Percentiles rank a stretch among this genome's conserved stretches.
Conservation (phyloP, 53 echinoderm and acorn worm genomes). For the Luidia sarsii region DNA sequence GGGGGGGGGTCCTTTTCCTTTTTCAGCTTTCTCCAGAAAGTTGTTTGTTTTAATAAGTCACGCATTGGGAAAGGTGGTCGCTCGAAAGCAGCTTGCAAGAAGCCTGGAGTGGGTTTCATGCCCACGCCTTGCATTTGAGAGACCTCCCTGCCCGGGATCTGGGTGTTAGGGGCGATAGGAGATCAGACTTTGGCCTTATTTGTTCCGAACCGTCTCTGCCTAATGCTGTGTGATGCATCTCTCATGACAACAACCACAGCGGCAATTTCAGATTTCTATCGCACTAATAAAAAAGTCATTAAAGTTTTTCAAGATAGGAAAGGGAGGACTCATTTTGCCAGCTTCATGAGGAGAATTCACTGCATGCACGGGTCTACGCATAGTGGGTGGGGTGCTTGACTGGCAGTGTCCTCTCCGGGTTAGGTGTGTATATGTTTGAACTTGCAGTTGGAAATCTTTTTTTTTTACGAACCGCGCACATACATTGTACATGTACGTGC, state of each 20-base stretch:
- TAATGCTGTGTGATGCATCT: too few relatives aligned
- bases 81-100: constrained; percentile 29
- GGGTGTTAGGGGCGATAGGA: not conserved
- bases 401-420: not conserved
- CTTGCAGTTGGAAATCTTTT: not conserved
- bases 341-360: too few relatives aligned
- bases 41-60: constrained; percentile 50
- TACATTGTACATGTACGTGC: not conserved
- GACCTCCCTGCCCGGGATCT: not conserved
- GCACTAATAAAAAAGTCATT: not conserved
- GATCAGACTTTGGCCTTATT: constrained; percentile 22
- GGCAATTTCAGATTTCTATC: too few relatives aligned
- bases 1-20: too few relatives aligned
- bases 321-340: too few relatives aligned
- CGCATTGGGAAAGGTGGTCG: constrained; percentile 21
- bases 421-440: not conserved
- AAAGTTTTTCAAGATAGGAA: not conserved
- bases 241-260: too few relatives aligned
- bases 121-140: not conserved
- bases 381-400: too few relatives aligned
- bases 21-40: constrained; percentile 23
- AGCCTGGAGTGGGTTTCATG: not conserved
- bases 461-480: not conserved
- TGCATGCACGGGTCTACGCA: not conserved
- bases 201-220: too few relatives aligned